Base-by-base conservation (phyloP, 2,113 vertebrate species). In the Ophiodon elongatus region DNA sequence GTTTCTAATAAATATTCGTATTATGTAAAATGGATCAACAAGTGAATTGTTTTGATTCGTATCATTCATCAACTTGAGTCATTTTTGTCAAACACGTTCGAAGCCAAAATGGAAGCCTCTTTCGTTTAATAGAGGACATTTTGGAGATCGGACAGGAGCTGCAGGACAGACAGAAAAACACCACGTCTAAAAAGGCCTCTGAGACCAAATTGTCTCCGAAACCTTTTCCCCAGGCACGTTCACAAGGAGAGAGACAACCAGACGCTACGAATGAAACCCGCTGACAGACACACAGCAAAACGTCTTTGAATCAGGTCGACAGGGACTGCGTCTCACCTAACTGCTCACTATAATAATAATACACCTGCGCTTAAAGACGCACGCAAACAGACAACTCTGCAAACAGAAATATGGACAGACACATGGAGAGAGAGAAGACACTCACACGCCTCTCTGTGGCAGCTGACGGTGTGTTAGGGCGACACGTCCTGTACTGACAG, bases 401-500 rank as follows among this genome's bases (percentile, higher is more conserved):
- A n/a, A 60, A 80, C 50, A 60, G 9, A 50, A 29, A 57, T 19
- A 66, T 23, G 3, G 14, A 68, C 39, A 57, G 21, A 72, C n/a
- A 65, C 33, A 70, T 8, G 5, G 2, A 67, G 31, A 78, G 19
- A 47, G 19, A 47, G 19, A 8, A 31, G 0, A 60, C 73, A 79
- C 45, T 69, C 7, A 77, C 69, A 69, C 64, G 31, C 17, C 8
- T 69, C 25, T 69, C 17, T 52, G 59, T 52, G 27, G 35, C 27
- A 65, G 59, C 54, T 63, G 50, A 73, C 74, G 60, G 56, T 31
- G 31, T 39, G 35, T 75, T 41, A 54, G 23, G n/a, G 21, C 2
- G 17, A 56, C 71, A 41, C 41, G 2, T 23, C 52, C 78, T 75
- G 52, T 25, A 39, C 50, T 72, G 77, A 81, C 69, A 68, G 27